Percentiles rank a stretch among this genome's conserved stretches.
phyloP scores from a whole-genome alignment of 2,113 vertebrate species.

The Eublepharis macularius region DNA sequence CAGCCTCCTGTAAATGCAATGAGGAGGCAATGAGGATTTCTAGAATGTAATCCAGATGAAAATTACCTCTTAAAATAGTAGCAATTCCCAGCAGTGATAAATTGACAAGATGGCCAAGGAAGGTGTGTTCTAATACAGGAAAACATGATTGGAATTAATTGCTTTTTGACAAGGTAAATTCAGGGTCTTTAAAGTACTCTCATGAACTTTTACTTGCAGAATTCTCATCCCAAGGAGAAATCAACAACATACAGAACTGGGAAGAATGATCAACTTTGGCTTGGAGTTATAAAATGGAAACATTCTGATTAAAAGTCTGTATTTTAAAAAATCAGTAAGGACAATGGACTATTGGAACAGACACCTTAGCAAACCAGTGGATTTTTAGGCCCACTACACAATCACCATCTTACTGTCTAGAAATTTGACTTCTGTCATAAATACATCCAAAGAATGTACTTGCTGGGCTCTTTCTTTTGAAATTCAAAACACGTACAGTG shows the following conservation, averaged over 20 bases:
- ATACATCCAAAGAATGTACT: neutral
- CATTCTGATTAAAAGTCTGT: too few relatives aligned
- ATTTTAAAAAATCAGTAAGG: neutral
- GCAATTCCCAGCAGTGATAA: too few relatives aligned
- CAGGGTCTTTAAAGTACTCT: neutral
- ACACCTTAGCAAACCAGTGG: neutral
- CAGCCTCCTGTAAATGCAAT: too few relatives aligned
- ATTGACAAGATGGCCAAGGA: too few relatives aligned
- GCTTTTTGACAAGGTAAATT: too few relatives aligned
- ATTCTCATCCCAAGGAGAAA: neutral
- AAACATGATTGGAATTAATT: too few relatives aligned
- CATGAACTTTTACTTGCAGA: neutral
- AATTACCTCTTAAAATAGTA: too few relatives aligned
- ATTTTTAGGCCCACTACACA: neutral
- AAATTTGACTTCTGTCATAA: neutral
- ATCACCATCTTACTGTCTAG: neutral
- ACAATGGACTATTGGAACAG: neutral
- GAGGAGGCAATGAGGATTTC: too few relatives aligned
- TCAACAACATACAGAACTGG: neutral
- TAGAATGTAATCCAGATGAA: too few relatives aligned
- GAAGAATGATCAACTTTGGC: neutral
- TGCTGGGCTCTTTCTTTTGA: neutral
- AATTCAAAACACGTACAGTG: neutral
- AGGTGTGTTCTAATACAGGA: too few relatives aligned
- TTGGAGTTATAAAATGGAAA: neutral